These are phyloP conservation scores for Meta bourneti DNA, from an alignment of 2,888 invertebrate genomes.

Conservation along the genomic window DNA sequence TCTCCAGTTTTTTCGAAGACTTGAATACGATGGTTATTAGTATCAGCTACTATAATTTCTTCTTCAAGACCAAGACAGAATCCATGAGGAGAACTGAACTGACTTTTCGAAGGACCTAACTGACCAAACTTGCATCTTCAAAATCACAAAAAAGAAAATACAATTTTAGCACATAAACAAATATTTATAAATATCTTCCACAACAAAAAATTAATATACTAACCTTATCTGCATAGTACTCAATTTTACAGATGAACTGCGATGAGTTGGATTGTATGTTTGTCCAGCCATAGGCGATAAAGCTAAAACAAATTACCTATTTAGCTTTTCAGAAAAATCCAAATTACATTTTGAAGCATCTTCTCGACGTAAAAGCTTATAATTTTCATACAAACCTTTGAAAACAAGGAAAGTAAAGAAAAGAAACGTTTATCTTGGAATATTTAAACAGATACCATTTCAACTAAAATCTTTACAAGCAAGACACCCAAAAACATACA, in stretches of 20 bases:
- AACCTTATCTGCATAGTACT: conserved; percentile 82
- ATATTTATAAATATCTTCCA: not conserved
- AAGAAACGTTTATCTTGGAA: too few species aligned
- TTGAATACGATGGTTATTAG: conserved; percentile 95
- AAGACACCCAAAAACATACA: too few species aligned
- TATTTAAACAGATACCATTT: too few species aligned
- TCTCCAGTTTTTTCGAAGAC: conserved; percentile 96
- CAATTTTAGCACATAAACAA: not conserved
- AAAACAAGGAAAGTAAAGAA: not conserved
- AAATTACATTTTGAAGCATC: not conserved
- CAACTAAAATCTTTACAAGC: too few species aligned
- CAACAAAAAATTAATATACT: conserved; percentile 8
- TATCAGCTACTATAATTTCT: conserved; percentile 97
- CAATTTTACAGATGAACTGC: conserved; percentile 79
- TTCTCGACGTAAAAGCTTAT: too few species aligned
- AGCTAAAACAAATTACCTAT: not conserved
- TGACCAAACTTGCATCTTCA: conserved; percentile 92
- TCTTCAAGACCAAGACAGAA: conserved; percentile 97
- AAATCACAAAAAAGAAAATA: not conserved
- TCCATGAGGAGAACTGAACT: conserved; percentile 98
- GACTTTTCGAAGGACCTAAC: conserved; percentile 93
- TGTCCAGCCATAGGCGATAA: conserved; percentile 78
- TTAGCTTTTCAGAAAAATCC: not conserved
- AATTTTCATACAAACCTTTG: not conserved
- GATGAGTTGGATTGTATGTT: conserved; percentile 76